phyloP scores from a whole-genome alignment of 2,113 vertebrate species.

The Carassius carassius region DNA sequence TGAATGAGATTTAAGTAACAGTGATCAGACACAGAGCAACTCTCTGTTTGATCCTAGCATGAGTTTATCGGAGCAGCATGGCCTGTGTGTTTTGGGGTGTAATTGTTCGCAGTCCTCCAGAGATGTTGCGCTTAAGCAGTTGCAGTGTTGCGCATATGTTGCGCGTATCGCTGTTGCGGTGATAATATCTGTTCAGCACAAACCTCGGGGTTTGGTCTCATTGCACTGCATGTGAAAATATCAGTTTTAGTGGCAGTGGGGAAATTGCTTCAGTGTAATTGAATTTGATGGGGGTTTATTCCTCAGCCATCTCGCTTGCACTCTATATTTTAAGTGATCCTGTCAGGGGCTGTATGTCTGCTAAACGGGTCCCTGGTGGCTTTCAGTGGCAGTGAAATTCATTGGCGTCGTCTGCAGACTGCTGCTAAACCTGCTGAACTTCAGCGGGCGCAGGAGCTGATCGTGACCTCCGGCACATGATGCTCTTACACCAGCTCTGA shows the following conservation, averaged over 20 bases:
- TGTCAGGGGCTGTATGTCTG: conserved; percentile 42
- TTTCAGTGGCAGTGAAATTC: conserved; percentile 27
- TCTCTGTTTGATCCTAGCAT: neutral
- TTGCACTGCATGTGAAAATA: neutral
- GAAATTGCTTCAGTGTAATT: conserved; percentile 34
- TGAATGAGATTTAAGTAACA: neutral
- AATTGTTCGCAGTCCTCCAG: neutral
- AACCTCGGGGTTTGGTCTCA: conserved; percentile 13
- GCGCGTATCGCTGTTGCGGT: neutral
- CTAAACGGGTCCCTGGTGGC: conserved; percentile 35
- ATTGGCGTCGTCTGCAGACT: conserved; percentile 7
- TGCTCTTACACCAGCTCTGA: neutral
- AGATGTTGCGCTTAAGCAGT: neutral
- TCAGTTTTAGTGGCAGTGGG: neutral
- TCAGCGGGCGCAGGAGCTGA: neutral
- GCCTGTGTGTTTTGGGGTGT: neutral
- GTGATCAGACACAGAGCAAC: neutral
- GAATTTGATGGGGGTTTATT: conserved; percentile 40
- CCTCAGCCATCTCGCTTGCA: neutral
- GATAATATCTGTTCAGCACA: neutral
- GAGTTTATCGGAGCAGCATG: neutral
- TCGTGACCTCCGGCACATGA: neutral
- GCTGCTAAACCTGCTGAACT: neutral
- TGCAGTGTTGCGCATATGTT: too few relatives aligned
- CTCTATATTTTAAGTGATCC: conserved; percentile 25